Evolutionary conservation across 2,797 vertebrate genomes (phyloP), one percentile per base, ranked within the genome.

Genomic region (Muscicapa striata): DNA sequence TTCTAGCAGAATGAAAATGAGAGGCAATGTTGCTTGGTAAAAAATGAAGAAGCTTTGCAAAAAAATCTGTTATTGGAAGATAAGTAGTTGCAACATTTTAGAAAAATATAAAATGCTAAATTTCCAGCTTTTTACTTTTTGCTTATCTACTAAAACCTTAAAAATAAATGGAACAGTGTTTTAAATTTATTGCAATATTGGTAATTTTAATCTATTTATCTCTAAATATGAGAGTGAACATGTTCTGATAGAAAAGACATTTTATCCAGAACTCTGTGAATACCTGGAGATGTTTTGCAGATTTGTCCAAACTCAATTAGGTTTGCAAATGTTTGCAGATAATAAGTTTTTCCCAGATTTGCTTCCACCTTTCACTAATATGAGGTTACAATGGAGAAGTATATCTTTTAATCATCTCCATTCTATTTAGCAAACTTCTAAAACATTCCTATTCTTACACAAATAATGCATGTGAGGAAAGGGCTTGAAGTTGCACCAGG

Each of bases 1-100:
- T 94, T 41, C 22, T 67, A 57, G 43, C 4, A 61, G 36, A 91
- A 76, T 73, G 16, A 86, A 94, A 94, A 86, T 54, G 32, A 73
- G 21, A n/a, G 17, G 14, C 18, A 81, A n/a, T 54, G 23, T 75
- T 87, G 11, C 58, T 67, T 90, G 36, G 45, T 61, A 57, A 58
- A 91, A 54, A 78, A 63, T 43, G 78, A 91, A 64, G 45, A 75
- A 64, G n/a, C 59, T 95, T 90, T 93, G 32, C n/a, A 54, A 88
- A 91, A 91, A 77, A 46, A 26, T 61, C 63, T 90, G 48, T 75
- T 48, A 49, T 27, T 79, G 58, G 34, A 46, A 74, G 72, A 80
- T 69, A 87, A 13, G 8, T 30, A 72, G n/a, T 63, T 10, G 9
- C 29, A 83, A 22, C 6, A 88, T 75, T 86, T 68, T 58, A 81